Base-by-base conservation (phyloP, 2,113 vertebrate species). In the Mionectes macconnelli region DNA sequence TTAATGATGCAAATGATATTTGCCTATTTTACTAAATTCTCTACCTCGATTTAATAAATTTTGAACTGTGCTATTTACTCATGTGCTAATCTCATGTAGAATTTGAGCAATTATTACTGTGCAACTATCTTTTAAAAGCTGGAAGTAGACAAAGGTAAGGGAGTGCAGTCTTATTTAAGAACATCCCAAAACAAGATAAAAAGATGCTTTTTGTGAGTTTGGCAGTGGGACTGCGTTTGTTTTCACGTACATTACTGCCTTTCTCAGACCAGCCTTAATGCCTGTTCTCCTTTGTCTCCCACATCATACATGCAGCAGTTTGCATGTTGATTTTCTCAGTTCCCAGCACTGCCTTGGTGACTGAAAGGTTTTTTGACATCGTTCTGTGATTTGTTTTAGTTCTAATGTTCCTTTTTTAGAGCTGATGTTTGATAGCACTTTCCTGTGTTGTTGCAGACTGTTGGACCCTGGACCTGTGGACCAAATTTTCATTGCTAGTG, bases 331-430 rank as follows among this genome's bases (percentile, higher is more conserved):
- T 96, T 63, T 93, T 42, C 66, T 88, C 57, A 57, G 37, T 94
- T 94, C 66, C 60, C 70, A 50, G 74, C 2, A 11, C 72, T 80
- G 39, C 70, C 57, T 40, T 89, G 67, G 63, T 90, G 82, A 52
- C 76, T 70, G 68, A 90, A 86, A 68, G 66, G 42, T 87, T 67
- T 3, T 86, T 75, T 87, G 52, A 63, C 35, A 14, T 86, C 42
- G 44, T 63, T 59, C 75, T 91, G 52, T 69, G 89, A 78, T 93
- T 96, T 82, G n/a, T 93, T 60, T 76, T 90, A 72, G 72, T 92
- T 86, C 64, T 78, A 73, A 82, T 42, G 67, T 74, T 95, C 49
- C 56, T 53, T 75, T 74, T 84, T 87, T 80, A 39, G 93, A 57
- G 66, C 35, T 59, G 16, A 18, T 70, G 47, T 72, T 93, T 83